Evolutionary conservation across 2,888 invertebrate genomes (phyloP).

Genomic region (Drosophila longiperda): DNA sequence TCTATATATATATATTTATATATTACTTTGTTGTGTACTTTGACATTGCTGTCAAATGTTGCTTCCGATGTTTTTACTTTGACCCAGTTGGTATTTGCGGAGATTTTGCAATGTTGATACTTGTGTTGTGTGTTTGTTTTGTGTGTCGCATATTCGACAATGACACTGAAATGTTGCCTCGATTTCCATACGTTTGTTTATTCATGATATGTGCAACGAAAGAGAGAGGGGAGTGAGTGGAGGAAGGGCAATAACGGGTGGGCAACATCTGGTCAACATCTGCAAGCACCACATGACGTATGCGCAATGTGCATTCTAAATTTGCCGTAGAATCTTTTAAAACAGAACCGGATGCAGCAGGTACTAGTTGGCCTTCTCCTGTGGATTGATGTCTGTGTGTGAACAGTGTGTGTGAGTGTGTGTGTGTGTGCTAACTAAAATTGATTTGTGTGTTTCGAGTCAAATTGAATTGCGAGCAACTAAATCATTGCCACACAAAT

Average conservation of each 20-base stretch:
- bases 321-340: constrained; percentile 25
- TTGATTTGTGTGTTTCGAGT: constrained; percentile 65
- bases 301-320: constrained; percentile 65
- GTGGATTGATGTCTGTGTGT: neutral
- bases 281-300: constrained; percentile 49
- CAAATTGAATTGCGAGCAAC: constrained; percentile 64
- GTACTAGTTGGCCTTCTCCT: constrained; percentile 24
- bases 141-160: constrained; percentile 43
- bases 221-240: too few species aligned
- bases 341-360: constrained; percentile 36
- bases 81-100: constrained; percentile 54
- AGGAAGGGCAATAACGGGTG: neutral
- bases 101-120: constrained; percentile 47
- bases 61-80: constrained; percentile 50
- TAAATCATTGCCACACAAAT: constrained; percentile 3
- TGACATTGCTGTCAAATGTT: constrained; percentile 46
- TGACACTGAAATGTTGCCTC: constrained; percentile 60
- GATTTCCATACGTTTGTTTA: constrained; percentile 51
- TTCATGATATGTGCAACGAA: constrained; percentile 46
- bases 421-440: constrained; percentile 32
- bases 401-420: neutral
- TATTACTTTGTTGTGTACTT: constrained; percentile 37
- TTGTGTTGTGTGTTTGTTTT: constrained; percentile 2
- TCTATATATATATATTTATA: neutral
- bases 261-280: constrained; percentile 7